phyloP scores from a whole-genome alignment of 1,140 invertebrate genomes.

The Oscheius sp. region DNA sequence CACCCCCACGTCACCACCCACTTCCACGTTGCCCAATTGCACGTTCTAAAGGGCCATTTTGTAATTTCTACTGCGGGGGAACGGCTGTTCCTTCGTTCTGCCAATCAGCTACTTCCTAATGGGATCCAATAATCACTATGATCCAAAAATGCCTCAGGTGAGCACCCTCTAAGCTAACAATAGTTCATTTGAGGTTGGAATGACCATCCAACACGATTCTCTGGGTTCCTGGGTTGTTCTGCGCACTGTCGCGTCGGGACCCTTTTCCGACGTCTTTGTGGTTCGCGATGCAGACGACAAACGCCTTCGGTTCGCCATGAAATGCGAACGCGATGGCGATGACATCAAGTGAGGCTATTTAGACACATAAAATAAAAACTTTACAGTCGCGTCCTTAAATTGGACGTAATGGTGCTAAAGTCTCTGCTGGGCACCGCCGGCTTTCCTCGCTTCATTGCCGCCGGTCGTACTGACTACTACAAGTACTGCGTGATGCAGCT shows the following conservation, averaged over 20 bases:
- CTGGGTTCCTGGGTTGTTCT: conserved; percentile 15
- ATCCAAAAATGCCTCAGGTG: neutral
- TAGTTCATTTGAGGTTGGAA: neutral
- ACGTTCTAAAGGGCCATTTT: conserved; percentile 47
- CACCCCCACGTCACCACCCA: conserved; percentile 47
- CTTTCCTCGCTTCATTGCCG: conserved; percentile 30
- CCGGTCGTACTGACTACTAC: conserved; percentile 34
- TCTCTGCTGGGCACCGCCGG: conserved; percentile 17
- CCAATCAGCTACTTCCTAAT: too few relatives aligned
- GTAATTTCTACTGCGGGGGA: too few relatives aligned
- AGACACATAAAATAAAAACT: neutral
- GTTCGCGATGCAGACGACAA: conserved; percentile 23
- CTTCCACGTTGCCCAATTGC: conserved; percentile 54
- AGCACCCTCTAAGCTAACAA: neutral
- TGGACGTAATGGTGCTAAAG: conserved; percentile 42
- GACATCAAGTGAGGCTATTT: conserved; percentile 18
- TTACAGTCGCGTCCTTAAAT: conserved; percentile 32
- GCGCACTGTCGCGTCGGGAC: conserved; percentile 35
- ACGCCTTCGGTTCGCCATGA: conserved; percentile 41
- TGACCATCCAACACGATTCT: neutral
- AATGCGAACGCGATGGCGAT: conserved; percentile 35
- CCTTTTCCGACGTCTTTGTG: conserved; percentile 42
- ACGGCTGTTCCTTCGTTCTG: too few relatives aligned
- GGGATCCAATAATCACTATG: too few relatives aligned
- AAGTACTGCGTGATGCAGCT: conserved; percentile 41